Evolutionary conservation across 2,113 vertebrate genomes (phyloP).

Genomic region (Macaca nemestrina): DNA sequence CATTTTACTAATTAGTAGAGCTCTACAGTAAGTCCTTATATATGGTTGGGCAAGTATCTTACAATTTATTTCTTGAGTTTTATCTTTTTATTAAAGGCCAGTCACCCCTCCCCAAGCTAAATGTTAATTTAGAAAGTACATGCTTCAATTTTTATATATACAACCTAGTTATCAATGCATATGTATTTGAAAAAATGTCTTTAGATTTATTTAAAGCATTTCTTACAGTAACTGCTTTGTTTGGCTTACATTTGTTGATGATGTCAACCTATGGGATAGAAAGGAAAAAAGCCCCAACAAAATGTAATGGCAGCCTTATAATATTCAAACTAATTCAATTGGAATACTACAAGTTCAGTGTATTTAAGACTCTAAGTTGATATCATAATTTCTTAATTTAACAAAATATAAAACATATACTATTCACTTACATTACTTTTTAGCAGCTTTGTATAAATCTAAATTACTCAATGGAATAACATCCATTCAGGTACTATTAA

Average conservation of each 20-base stretch:
- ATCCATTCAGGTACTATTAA: neutral
- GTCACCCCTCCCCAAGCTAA: neutral
- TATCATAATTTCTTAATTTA: conserved; percentile 6
- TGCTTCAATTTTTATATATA: neutral
- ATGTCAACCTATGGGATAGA: neutral
- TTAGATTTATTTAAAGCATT: neutral
- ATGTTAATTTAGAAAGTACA: neutral
- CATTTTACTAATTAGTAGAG: neutral
- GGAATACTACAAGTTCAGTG: neutral
- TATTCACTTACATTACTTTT: neutral
- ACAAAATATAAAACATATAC: neutral
- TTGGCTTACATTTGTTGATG: neutral
- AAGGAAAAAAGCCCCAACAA: neutral
- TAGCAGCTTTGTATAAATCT: neutral
- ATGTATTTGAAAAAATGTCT: neutral
- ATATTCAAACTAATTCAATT: conserved; percentile 20
- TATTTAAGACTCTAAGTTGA: neutral
- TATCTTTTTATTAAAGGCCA: conserved; percentile 13
- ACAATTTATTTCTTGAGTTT: neutral
- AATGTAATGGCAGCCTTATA: neutral
- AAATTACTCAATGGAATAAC: neutral
- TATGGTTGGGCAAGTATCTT: neutral
- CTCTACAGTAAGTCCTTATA: neutral
- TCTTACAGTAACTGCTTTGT: conserved; percentile 24
- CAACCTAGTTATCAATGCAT: neutral